Evolutionary conservation across 2,797 vertebrate species (phyloP), one percentile per base, ranked within the genome.

Genomic region (Neosilurus hyrtlii): DNA sequence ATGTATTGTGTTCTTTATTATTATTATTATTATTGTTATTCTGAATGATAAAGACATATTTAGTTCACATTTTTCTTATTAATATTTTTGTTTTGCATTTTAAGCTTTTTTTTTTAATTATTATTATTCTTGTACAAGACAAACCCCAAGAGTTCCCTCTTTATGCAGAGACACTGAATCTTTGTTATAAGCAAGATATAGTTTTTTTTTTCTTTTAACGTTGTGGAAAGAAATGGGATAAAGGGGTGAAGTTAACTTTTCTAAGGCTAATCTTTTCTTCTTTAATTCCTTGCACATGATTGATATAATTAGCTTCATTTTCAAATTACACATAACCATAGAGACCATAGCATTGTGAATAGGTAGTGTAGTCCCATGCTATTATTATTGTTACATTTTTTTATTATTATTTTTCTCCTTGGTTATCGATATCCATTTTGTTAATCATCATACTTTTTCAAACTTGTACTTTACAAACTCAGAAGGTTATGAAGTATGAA

Each of bases 341-440:
- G 92, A 95, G 91, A 92, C 91, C 90, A 90, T 92, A 91, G 80
- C 90, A 89, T 92, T 92, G 91, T 92, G 92, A 92, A 90, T 92
- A 91, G 91, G 89, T 88, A 90, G 89, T 76, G 87, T 91, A 89
- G 86, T 90, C 89, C 67, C 80, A 80, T 84, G 65, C 83, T 87
- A 62, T 84, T 79, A 71, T 82, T 78, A 85, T 87, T 90, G 72
- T 89, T 91, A 83, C 59, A 85, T 88, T 75, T 86, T 87, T 24
- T 82, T 85, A 72, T 86, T 43, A 43, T 43, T 43, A 43, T 8
- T 43, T 84, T 70, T 86, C 81, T 85, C 81, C 81, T 67, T 77
- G 68, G 67, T 86, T 86, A 80, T 73, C 52, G 24, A 30, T 72
- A 65, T 84, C 67, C 76, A 78, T 84, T 88, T 57, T 74, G 63